phyloP scores from a whole-genome alignment of 2,888 invertebrate species.

The Carpatolechia fugitivella region DNA sequence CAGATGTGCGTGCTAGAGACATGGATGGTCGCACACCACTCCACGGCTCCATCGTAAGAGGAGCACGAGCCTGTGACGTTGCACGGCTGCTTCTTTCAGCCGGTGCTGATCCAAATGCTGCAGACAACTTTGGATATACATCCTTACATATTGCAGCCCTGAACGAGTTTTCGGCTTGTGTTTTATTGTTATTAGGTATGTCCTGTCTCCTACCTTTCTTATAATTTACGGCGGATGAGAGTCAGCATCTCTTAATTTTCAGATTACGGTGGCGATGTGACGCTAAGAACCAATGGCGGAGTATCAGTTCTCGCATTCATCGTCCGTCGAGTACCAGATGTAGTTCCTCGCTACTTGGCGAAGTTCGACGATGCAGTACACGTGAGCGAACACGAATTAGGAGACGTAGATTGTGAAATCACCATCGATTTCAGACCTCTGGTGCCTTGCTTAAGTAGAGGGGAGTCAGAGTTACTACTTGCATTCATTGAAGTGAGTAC shows the following conservation, averaged over 20 bases:
- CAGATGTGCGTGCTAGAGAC: constrained; percentile 83
- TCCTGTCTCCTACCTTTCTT: not conserved
- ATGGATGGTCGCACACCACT: constrained; percentile 87
- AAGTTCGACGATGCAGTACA: constrained; percentile 88
- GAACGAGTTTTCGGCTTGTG: constrained; percentile 89
- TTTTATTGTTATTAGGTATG: constrained; percentile 82
- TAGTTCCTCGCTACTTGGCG: constrained; percentile 83
- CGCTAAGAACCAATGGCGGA: constrained; percentile 88
- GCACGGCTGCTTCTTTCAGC: constrained; percentile 82
- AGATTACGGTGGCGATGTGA: constrained; percentile 90
- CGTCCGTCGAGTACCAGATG: constrained; percentile 90
- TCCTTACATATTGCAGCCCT: constrained; percentile 90
- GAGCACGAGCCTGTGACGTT: constrained; percentile 85
- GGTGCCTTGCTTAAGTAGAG: constrained; percentile 80
- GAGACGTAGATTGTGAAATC: constrained; percentile 91
- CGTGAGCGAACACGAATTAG: constrained; percentile 90
- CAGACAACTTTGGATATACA: constrained; percentile 91
- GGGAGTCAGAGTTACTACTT: constrained; percentile 84
- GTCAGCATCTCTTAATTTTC: constrained; percentile 23
- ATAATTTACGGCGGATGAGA: no score
- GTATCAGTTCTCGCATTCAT: constrained; percentile 90
- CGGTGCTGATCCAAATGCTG: constrained; percentile 86
- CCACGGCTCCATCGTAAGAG: constrained; percentile 89
- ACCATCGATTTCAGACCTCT: constrained; percentile 79
- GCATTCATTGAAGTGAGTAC: constrained; percentile 83